Conservation (phyloP, 2,113 vertebrate species). For the Nothoprocta perdicaria region DNA sequence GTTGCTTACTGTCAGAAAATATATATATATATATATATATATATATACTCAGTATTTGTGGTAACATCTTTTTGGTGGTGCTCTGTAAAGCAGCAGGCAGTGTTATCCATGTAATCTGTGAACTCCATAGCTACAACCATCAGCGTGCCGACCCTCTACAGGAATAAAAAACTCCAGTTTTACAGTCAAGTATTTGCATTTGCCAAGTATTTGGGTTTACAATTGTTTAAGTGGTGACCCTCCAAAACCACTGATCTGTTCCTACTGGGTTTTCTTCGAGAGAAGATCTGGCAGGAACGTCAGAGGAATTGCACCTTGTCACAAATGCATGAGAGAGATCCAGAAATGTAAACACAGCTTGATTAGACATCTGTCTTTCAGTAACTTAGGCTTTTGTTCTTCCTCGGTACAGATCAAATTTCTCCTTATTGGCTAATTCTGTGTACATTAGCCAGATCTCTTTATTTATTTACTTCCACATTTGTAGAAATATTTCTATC, state of each 20-base stretch:
- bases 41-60: background rate
- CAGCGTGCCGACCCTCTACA: background rate
- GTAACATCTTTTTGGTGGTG: background rate
- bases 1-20: background rate
- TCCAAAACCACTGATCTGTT: background rate
- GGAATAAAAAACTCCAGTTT: background rate
- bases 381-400: background rate
- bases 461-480: background rate
- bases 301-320: background rate
- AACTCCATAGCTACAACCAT: fast-evolving
- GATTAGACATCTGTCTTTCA: background rate
- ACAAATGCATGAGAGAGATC: background rate
- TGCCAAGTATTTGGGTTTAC: background rate
- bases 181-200: background rate
- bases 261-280: background rate
- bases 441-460: background rate
- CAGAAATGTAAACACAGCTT: background rate
- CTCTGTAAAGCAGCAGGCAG: background rate
- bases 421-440: background rate
- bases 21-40: background rate
- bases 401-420: background rate
- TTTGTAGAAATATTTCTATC: background rate
- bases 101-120: background rate
- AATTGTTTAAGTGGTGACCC: background rate
- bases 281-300: background rate